phyloP scores from a whole-genome alignment of 2,888 invertebrate genomes.

The Operophtera brumata region DNA sequence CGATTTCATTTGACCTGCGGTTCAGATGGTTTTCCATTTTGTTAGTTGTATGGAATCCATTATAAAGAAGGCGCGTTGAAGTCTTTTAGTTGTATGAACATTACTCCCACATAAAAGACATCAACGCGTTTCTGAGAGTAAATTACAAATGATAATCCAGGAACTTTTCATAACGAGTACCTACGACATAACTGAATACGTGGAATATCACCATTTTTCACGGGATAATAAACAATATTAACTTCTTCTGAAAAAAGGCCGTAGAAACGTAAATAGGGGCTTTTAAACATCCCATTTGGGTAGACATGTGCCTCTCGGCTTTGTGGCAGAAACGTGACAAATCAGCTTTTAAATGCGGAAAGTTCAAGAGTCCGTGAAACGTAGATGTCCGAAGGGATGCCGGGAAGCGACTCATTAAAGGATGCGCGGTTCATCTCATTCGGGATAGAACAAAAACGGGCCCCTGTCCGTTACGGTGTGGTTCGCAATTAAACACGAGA shows the following conservation, averaged over 20 bases:
- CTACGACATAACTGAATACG: slow-evolving; percentile 3
- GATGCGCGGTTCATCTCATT: slow-evolving; percentile 66
- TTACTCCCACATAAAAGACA: slow-evolving; percentile 6
- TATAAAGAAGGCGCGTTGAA: background rate
- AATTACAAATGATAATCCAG: background rate
- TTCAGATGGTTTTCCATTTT: slow-evolving; percentile 20
- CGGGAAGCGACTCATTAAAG: slow-evolving; percentile 63
- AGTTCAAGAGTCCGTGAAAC: slow-evolving; percentile 44
- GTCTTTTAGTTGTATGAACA: background rate
- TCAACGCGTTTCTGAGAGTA: slow-evolving; percentile 1
- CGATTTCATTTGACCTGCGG: slow-evolving; percentile 42
- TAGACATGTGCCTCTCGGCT: slow-evolving; percentile 27
- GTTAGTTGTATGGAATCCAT: background rate
- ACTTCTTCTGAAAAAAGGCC: slow-evolving; percentile 13
- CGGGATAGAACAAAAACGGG: slow-evolving; percentile 65
- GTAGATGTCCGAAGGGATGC: slow-evolving; percentile 39
- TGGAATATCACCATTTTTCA: slow-evolving; percentile 5
- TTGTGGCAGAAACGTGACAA: slow-evolving; percentile 34
- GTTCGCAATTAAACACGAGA: slow-evolving; percentile 71
- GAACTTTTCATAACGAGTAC: background rate
- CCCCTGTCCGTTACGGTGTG: slow-evolving; percentile 69
- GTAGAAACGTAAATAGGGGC: slow-evolving; percentile 19
- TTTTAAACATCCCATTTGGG: slow-evolving; percentile 30
- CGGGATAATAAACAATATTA: background rate
- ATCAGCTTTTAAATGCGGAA: slow-evolving; percentile 38